Percentiles rank a stretch among this genome's conserved stretches.
phyloP scores from a whole-genome alignment of 2,888 invertebrate species.

The Lysandra bellargus region DNA sequence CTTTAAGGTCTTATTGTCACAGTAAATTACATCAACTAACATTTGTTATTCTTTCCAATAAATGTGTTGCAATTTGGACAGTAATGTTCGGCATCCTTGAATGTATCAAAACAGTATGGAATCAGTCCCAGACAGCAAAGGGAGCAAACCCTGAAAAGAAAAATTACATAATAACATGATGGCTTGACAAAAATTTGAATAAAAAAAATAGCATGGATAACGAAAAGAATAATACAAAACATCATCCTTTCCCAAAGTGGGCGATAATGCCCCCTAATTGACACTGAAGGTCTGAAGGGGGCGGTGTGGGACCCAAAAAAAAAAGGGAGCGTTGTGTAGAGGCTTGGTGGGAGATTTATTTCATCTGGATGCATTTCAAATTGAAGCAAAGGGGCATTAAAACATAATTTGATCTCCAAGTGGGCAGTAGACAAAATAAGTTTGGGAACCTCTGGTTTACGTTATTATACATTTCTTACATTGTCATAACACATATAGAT shows the following conservation, averaged over 20 bases:
- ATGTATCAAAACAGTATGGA: constrained; percentile 75
- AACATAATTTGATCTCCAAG: no score
- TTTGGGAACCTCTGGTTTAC: background rate
- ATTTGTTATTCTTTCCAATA: constrained; percentile 72
- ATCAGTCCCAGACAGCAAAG: constrained; percentile 73
- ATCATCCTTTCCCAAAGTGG: no score
- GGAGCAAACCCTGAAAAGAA: constrained; percentile 68
- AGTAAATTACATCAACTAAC: constrained; percentile 47
- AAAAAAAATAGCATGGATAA: background rate
- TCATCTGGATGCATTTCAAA: no score
- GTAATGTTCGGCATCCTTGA: constrained; percentile 76
- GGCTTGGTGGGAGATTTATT: no score
- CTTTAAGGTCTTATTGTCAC: background rate
- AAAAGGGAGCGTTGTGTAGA: no score
- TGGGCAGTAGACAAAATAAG: no score
- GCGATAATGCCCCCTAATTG: no score
- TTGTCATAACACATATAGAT: constrained; percentile 70
- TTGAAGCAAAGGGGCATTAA: no score
- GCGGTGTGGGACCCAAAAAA: no score
- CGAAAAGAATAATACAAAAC: background rate
- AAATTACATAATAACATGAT: background rate
- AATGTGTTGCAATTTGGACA: constrained; percentile 76
- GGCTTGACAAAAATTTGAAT: no score
- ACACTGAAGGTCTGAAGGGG: no score
- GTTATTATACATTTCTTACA: constrained; percentile 55